These are phyloP conservation scores for Caenorhabditis wallacei DNA, from an alignment of 2,888 invertebrate genomes.

Conservation along the genomic window DNA sequence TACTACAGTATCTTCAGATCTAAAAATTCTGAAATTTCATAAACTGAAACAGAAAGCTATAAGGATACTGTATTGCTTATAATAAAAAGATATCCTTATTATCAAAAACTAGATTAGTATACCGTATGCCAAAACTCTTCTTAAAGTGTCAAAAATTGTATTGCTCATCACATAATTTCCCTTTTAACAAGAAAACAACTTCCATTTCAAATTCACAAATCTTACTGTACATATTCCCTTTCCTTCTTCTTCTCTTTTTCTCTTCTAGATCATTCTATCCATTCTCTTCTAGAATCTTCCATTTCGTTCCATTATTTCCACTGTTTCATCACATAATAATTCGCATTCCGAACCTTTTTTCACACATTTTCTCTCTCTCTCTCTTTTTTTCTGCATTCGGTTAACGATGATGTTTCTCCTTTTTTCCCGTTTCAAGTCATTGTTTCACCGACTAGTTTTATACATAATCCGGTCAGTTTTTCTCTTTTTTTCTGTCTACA, in stretches of 20 bases:
- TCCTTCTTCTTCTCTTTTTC: neutral
- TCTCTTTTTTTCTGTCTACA: neutral
- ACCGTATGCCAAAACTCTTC: too few relatives aligned
- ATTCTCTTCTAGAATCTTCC: neutral
- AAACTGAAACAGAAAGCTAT: too few relatives aligned
- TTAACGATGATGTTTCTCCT: slow-evolving; percentile 2
- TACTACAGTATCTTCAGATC: too few relatives aligned
- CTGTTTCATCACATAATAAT: slow-evolving; percentile 34
- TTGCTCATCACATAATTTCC: too few relatives aligned
- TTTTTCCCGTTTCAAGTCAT: slow-evolving; percentile 17
- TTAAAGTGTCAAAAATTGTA: too few relatives aligned
- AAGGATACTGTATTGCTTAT: too few relatives aligned
- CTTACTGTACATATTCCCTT: too few relatives aligned
- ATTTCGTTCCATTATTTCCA: neutral
- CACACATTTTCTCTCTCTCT: slow-evolving; percentile 18
- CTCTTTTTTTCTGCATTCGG: slow-evolving; percentile 15
- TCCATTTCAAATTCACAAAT: too few relatives aligned
- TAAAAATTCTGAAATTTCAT: too few relatives aligned
- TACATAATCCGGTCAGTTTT: slow-evolving; percentile 42
- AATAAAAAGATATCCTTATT: too few relatives aligned
- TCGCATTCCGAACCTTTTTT: slow-evolving; percentile 35
- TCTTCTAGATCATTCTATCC: neutral
- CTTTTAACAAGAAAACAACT: too few relatives aligned
- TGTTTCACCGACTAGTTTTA: slow-evolving; percentile 37
- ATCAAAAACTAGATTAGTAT: too few relatives aligned